Conservation (phyloP, 2,888 invertebrate species). For the Clanis bilineata region DNA sequence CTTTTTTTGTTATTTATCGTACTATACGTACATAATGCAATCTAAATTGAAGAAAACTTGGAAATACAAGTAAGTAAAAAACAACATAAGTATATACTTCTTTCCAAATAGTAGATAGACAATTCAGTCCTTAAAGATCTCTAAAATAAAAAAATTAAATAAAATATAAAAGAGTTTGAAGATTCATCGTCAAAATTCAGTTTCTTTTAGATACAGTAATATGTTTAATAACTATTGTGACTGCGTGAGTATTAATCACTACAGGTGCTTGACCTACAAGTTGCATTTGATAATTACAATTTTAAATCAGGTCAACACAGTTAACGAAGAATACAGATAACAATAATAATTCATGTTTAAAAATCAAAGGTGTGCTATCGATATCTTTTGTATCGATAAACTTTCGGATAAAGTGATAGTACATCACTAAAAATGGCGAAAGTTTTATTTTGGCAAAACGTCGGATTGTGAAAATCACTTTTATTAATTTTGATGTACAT, state of each 20-base stretch:
- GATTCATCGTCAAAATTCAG: no score
- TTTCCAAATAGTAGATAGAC: no score
- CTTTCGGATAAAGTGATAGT: not conserved
- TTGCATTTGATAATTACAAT: not conserved
- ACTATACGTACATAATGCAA: no score
- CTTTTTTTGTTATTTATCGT: no score
- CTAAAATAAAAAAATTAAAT: no score
- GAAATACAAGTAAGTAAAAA: no score
- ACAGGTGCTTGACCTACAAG: not conserved
- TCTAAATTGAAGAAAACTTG: no score
- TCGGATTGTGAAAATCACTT: conserved; percentile 9
- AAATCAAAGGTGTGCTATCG: not conserved
- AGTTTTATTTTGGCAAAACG: conserved; percentile 29
- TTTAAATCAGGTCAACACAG: not conserved
- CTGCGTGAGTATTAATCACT: not conserved
- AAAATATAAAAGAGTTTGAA: no score
- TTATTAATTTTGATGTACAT: no score
- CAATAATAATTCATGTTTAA: not conserved
- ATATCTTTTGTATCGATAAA: conserved; percentile 5
- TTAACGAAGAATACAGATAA: not conserved
- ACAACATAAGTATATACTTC: no score
- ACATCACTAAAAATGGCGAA: conserved; percentile 26
- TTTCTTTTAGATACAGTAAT: not conserved
- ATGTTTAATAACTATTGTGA: not conserved
- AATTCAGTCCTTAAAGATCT: no score